Conservation (phyloP, 2,113 vertebrate species). For the Bubo scandiacus region DNA sequence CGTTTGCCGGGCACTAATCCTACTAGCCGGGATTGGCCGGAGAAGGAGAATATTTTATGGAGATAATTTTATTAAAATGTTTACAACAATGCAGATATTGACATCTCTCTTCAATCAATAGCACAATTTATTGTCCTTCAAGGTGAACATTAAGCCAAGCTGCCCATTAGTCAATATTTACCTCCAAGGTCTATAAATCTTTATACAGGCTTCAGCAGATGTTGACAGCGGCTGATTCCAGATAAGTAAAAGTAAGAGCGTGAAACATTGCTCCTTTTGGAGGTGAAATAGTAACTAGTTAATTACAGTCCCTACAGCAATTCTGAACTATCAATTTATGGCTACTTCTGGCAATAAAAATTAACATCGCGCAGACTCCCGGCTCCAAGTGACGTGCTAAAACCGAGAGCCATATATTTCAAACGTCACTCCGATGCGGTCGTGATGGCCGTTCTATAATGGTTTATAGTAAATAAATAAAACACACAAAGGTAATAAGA, state of each 20-base stretch:
- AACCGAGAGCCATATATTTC: constrained; percentile 17
- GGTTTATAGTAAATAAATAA: constrained; percentile 49
- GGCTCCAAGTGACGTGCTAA: constrained; percentile 11
- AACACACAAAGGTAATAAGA: constrained; percentile 31
- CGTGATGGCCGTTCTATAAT: neutral
- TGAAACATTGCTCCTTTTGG: constrained; percentile 78
- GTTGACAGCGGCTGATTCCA: constrained; percentile 77
- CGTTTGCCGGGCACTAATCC: neutral
- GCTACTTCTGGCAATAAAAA: constrained; percentile 74
- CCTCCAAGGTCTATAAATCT: constrained; percentile 80
- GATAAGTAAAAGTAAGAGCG: constrained; percentile 76
- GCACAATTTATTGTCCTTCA: constrained; percentile 81
- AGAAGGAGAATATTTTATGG: constrained; percentile 73
- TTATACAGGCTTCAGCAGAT: constrained; percentile 73
- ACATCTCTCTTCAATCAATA: constrained; percentile 74
- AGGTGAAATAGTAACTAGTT: constrained; percentile 80
- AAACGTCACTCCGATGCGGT: neutral
- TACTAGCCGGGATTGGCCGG: neutral
- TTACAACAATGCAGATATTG: constrained; percentile 81
- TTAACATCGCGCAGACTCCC: constrained; percentile 55
- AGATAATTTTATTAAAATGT: constrained; percentile 78
- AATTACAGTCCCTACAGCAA: constrained; percentile 73
- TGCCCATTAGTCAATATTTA: constrained; percentile 80
- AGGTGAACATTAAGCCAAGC: constrained; percentile 75
- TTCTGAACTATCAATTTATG: constrained; percentile 75